Evolutionary conservation across 2,888 invertebrate genomes (phyloP), one percentile per base, ranked within the genome.

Genomic region (Eudemis profundana): DNA sequence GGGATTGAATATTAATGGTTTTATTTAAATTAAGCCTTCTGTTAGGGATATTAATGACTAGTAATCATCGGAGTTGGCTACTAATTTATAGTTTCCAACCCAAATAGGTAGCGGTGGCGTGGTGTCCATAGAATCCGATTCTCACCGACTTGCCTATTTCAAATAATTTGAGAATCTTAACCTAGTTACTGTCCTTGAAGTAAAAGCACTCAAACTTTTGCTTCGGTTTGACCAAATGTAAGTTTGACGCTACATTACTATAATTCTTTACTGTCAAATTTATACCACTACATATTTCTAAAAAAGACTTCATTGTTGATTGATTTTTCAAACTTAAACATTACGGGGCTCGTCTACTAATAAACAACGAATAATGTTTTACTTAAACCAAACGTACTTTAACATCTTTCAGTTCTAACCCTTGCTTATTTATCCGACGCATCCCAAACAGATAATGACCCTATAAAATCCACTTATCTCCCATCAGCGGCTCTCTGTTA

Each of bases 401-500:
- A 59, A 38, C 1, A 59, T 19, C 19, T 46, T 56, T 59, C 59
- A 46, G 50, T 59, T 44, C 33, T 21, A 51, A 36, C 44, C 54
- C 53, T 21, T 64, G 57, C 57, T 60, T 65, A 60, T 65, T 60
- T 60, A 51, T 53, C 59, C 49, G 44, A 15, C 15, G 47, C 57
- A 19, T 21, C 38, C 62, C 33, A 23, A 57, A 42, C 21, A 53
- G 53, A 64, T 60, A 64, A 64, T 23, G 53, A 53, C 40, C 59
- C 64, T 51, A 67, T 67, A 53, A 67, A 67, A 53, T 49, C 44
- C 23, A 64, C 59, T 67, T 67, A 64, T 67, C 61, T 67, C 15
- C 42, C 38, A 61, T 66, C 66, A 17, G 42, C 54, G 47, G 47
- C 53, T 50, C 36, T 42, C 42, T 33, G 44, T 53, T 51, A 62